A percentile compares a stretch with the other conserved stretches of the same genome.
These are phyloP conservation scores for Heliornis fulica DNA, from an alignment of 2,113 vertebrate genomes.

Conservation along the genomic window DNA sequence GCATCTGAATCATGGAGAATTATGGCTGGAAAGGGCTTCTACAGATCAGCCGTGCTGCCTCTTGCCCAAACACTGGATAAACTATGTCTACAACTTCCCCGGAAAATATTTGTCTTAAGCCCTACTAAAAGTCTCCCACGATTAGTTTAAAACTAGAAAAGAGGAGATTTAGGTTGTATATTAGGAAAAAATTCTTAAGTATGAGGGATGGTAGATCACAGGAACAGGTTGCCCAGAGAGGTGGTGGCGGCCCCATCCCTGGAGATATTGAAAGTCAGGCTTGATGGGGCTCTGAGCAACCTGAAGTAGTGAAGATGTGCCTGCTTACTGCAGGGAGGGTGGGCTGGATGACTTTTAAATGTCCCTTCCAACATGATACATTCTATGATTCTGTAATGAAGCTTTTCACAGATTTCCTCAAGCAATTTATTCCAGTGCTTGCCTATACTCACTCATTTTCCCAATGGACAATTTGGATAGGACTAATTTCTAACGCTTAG, in stretches of 20 bases:
- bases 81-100: neutral
- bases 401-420: neutral
- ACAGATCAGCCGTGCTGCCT: neutral
- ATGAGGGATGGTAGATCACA: too few species aligned
- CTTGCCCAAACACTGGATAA: neutral
- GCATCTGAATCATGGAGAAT: constrained; percentile 37
- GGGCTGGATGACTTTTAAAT: too few species aligned
- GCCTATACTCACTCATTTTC: neutral
- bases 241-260: too few species aligned
- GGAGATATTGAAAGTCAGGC: too few species aligned
- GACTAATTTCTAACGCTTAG: neutral
- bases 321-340: too few species aligned
- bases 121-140: neutral
- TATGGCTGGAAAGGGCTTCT: neutral
- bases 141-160: too few species aligned
- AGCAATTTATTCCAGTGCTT: neutral
- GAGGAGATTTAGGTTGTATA: too few species aligned
- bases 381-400: neutral
- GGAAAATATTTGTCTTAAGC: neutral
- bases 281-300: too few species aligned
- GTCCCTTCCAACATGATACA: too few species aligned
- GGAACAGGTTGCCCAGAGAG: too few species aligned
- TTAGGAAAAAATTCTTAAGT: too few species aligned
- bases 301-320: too few species aligned
- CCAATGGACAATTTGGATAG: neutral